Evolutionary conservation across 2,888 invertebrate genomes (phyloP).

Genomic region (Ceriagrion tenellum): DNA sequence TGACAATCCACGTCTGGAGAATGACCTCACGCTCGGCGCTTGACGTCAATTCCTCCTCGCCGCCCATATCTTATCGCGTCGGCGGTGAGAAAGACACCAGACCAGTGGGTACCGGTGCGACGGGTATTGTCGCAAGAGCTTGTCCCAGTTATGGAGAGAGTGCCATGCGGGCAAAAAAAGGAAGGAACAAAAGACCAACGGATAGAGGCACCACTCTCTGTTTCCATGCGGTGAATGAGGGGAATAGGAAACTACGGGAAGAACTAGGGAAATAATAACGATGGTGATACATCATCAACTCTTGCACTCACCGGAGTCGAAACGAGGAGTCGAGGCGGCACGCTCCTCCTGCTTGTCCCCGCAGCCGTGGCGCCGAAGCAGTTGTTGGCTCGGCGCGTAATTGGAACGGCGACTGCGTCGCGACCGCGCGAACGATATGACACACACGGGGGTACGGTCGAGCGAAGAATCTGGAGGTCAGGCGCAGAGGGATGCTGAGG

Average conservation of each 20-base stretch:
- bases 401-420: background rate
- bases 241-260: background rate
- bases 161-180: background rate
- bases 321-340: background rate
- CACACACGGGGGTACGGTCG: background rate
- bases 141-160: constrained; percentile 53
- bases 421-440: background rate
- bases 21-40: constrained; percentile 59
- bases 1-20: constrained; percentile 64
- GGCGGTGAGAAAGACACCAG: constrained; percentile 39
- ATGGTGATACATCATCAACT: too few relatives aligned
- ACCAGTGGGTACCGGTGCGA: constrained; percentile 54
- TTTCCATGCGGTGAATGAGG: background rate
- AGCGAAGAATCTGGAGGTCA: background rate
- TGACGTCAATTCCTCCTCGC: constrained; percentile 56
- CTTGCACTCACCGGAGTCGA: background rate
- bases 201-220: background rate
- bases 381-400: background rate
- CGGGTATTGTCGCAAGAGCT: constrained; percentile 44
- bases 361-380: background rate
- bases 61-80: constrained; percentile 62
- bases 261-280: background rate
- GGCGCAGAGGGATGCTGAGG: background rate
- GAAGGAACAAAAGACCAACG: background rate
- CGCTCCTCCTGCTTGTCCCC: background rate